Base-by-base conservation (phyloP, 1,140 invertebrate species). In the Penaeus vannamei region DNA sequence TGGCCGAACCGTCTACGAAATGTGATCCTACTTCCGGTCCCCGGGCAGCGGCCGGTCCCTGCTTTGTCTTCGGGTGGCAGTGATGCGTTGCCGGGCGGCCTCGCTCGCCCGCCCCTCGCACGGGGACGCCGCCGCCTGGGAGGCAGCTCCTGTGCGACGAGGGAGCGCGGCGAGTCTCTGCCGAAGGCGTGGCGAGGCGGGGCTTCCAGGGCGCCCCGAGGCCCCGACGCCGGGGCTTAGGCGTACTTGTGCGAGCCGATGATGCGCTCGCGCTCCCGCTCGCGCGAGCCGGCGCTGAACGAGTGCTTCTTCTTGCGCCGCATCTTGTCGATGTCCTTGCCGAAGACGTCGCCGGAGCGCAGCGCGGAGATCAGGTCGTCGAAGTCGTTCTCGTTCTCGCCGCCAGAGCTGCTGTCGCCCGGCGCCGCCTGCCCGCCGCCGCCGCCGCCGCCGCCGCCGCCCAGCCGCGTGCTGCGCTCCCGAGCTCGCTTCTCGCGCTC, bases 321-420 rank as follows among this genome's bases (percentile, higher is more conserved):
- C 93, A 97, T 97, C 93, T 98, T 98, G 53, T 97, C 97, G 90
- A 99, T 97, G 92, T 99, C 98, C 93, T 99, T 98, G 0, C 98
- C 98, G 93, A 99, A 99, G 0, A 99, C 98, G 92, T 99, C 98
- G 0, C 98, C 98, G 1, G 98, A 99, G 92, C 98, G 94, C 26
- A 99, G 93, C 0, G 98, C 98, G 4, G 97, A 99, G 92, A 99
- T 99, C 59, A 99, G 94, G 93, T 99, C 98, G 93, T 99, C 98
- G 94, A 99, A 99, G 94, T 99, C 98, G 87, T 93, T 93, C 80
- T 92, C 91, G 19, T 92, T 91, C 60, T 90, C 90, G 14, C 89
- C 87, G 23, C 88, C 88, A 3, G 88, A 90, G 66, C 88, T 90
- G 77, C 88, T 90, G 77, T 90, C 88, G 5, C 88, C 88, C n/a